phyloP scores from a whole-genome alignment of 2,888 invertebrate genomes.

The Leptura quadrifasciata region DNA sequence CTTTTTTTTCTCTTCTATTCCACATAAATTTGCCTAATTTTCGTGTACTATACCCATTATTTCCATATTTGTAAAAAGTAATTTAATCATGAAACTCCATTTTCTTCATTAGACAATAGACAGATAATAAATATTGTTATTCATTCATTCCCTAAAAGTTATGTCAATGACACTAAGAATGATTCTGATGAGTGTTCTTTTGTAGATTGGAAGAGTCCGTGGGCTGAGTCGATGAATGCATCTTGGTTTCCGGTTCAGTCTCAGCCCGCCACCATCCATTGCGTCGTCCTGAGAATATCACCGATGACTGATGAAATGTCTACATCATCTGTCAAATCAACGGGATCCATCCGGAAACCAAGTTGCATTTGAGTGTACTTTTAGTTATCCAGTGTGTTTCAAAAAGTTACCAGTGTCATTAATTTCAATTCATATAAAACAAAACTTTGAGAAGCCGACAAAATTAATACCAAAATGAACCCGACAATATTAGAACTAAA shows the following conservation, averaged over 20 bases:
- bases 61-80: too few relatives aligned
- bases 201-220: not conserved
- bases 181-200: not conserved
- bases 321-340: not conserved
- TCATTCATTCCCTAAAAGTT: not conserved
- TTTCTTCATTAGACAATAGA: too few relatives aligned
- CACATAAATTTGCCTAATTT: too few relatives aligned
- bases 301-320: not conserved
- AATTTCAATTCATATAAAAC: not conserved
- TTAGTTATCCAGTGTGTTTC: not conserved
- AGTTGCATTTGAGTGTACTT: conserved; percentile 1
- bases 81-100: too few relatives aligned
- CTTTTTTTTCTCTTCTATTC: too few relatives aligned
- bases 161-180: not conserved
- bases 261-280: not conserved
- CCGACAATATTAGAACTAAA: not conserved
- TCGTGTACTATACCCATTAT: too few relatives aligned
- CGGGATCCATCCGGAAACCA: not conserved
- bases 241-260: conserved; percentile 7
- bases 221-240: conserved; percentile 7
- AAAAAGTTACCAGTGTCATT: conserved; percentile 5
- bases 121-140: not conserved
- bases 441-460: not conserved
- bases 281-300: not conserved
- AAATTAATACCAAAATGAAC: not conserved